phyloP scores from a whole-genome alignment of 1,140 invertebrate genomes.

The Riptortus pedestris region DNA sequence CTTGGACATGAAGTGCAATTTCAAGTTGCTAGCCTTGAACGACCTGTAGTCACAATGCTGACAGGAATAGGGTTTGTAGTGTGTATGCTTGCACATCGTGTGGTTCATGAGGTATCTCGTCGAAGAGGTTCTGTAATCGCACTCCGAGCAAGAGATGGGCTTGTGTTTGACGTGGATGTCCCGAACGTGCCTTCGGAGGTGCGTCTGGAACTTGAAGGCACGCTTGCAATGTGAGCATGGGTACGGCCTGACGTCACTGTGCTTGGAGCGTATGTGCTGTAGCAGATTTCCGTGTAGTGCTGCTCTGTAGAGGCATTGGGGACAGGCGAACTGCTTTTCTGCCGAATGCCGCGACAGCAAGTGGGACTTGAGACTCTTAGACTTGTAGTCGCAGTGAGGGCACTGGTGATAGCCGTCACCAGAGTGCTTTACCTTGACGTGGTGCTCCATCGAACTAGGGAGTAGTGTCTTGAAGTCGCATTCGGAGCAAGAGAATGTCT shows the following conservation, averaged over 20 bases:
- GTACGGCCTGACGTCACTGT: neutral
- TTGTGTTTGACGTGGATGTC: neutral
- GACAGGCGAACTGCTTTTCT: neutral
- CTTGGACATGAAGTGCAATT: neutral
- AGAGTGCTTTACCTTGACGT: neutral
- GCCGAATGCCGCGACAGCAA: neutral
- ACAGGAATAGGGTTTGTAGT: neutral
- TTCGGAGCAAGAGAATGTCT: neutral
- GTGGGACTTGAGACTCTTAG: neutral
- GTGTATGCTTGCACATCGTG: neutral
- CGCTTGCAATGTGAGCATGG: neutral
- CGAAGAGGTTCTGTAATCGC: neutral
- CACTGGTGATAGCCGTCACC: neutral
- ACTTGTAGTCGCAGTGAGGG: neutral
- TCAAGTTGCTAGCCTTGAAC: neutral
- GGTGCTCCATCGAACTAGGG: neutral
- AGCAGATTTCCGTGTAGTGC: neutral
- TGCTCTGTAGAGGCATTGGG: slow-evolving; percentile 1
- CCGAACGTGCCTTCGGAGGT: neutral
- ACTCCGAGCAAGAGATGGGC: neutral
- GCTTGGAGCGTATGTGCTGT: slow-evolving; percentile 2
- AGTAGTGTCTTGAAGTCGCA: neutral
- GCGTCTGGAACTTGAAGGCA: neutral
- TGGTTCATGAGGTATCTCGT: neutral
- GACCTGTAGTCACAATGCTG: neutral